Percentiles rank a stretch among this genome's conserved stretches.
phyloP scores from a whole-genome alignment of 2,888 invertebrate genomes.

The Sericinus montela region DNA sequence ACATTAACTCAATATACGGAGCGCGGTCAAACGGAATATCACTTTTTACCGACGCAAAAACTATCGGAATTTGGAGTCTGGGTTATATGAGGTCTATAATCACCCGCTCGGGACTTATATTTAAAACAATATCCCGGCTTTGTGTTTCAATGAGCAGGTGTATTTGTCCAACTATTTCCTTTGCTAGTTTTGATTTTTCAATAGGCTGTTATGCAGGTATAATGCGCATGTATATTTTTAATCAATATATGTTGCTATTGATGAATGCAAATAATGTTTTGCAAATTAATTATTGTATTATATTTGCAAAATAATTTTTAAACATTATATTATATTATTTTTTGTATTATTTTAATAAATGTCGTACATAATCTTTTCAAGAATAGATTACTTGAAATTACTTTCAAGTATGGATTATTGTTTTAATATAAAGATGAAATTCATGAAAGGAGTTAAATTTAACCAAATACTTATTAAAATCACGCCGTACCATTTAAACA shows the following conservation, averaged over 20 bases:
- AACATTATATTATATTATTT: too few relatives aligned
- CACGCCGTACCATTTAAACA: slow-evolving; percentile 17
- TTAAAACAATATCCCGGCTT: slow-evolving; percentile 72
- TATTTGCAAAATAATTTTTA: too few relatives aligned
- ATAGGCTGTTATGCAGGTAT: slow-evolving; percentile 40
- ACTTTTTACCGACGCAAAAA: slow-evolving; percentile 76
- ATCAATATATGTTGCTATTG: too few relatives aligned
- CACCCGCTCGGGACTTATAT: slow-evolving; percentile 63
- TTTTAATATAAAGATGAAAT: too few relatives aligned
- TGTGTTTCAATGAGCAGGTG: slow-evolving; percentile 71
- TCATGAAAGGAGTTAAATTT: slow-evolving; percentile 12
- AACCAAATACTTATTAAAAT: slow-evolving; percentile 8
- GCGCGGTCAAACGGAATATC: slow-evolving; percentile 72
- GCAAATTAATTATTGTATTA: too few relatives aligned
- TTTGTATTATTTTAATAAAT: too few relatives aligned
- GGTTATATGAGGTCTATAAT: slow-evolving; percentile 64
- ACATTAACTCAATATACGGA: slow-evolving; percentile 76
- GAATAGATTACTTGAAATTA: too few relatives aligned
- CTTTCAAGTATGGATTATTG: too few relatives aligned
- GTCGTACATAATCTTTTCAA: too few relatives aligned
- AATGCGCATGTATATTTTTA: too few relatives aligned
- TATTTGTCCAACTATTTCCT: slow-evolving; percentile 52
- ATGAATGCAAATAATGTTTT: too few relatives aligned
- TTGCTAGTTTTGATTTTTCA: slow-evolving; percentile 58
- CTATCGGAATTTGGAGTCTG: slow-evolving; percentile 73